phyloP scores from a whole-genome alignment of 2,113 vertebrate genomes.

The Astur gentilis region DNA sequence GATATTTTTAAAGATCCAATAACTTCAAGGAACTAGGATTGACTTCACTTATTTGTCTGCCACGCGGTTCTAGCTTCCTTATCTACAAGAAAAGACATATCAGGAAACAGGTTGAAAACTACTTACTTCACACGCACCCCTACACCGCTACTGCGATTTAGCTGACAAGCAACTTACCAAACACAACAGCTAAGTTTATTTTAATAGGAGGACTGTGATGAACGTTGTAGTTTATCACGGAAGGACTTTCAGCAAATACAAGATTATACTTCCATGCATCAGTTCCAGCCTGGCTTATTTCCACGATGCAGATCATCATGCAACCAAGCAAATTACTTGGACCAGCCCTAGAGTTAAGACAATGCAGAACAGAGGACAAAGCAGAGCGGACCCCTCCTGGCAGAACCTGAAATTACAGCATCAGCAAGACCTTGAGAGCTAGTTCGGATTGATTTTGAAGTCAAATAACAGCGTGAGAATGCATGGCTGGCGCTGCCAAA shows the following conservation, averaged over 20 bases:
- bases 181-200: not conserved
- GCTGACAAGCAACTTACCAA: not conserved
- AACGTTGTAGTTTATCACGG: not conserved
- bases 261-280: not conserved
- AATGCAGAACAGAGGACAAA: not conserved
- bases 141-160: fast-evolving
- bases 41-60: not conserved
- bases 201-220: not conserved
- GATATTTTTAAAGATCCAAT: not conserved
- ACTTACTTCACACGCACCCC: not conserved
- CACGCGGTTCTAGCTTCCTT: not conserved
- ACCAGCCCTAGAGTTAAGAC: not conserved
- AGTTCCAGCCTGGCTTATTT: not conserved
- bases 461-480: not conserved
- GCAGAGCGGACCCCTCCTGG: not conserved
- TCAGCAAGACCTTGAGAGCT: not conserved
- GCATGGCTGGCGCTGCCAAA: not conserved
- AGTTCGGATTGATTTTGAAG: not conserved
- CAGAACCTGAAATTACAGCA: not conserved
- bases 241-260: not conserved
- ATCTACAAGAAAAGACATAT: not conserved
- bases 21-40: not conserved
- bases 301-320: not conserved
- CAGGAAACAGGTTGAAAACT: not conserved
- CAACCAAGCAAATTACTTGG: not conserved